phyloP scores from a whole-genome alignment of 2,113 vertebrate genomes.

The Labeo rohita region DNA sequence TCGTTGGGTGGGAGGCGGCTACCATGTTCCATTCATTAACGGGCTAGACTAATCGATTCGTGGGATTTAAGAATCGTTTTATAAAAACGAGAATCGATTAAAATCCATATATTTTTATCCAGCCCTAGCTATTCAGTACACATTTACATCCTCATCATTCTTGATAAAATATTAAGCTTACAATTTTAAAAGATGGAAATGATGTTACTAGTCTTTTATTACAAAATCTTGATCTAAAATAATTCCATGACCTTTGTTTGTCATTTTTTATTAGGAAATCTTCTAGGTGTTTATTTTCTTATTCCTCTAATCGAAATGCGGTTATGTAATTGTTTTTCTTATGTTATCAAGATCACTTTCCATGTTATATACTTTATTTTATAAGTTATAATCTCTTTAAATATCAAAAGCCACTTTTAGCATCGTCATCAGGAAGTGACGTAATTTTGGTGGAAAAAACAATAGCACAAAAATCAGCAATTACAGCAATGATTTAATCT shows the following conservation, averaged over 20 bases:
- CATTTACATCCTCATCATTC: background rate
- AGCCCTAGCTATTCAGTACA: background rate
- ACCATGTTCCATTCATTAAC: too few species aligned
- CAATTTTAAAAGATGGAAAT: background rate
- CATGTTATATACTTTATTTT: background rate
- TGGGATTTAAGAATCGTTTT: too few species aligned
- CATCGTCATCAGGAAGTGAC: too few species aligned
- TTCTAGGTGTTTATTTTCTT: background rate
- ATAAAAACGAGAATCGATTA: too few species aligned
- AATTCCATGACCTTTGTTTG: background rate
- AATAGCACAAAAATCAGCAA: too few species aligned
- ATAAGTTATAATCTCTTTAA: background rate
- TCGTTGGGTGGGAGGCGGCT: too few species aligned
- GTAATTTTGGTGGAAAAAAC: too few species aligned
- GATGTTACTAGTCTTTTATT: background rate
- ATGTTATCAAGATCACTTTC: background rate
- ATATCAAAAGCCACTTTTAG: background rate
- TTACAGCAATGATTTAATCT: too few species aligned
- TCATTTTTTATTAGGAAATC: background rate
- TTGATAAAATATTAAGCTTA: too few species aligned
- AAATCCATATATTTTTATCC: too few species aligned
- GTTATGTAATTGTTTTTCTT: background rate
- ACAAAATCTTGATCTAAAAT: background rate
- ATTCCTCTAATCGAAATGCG: background rate
- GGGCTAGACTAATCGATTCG: too few species aligned